Conservation (phyloP, 2,797 vertebrate species). For the Phoeniculus purpureus region DNA sequence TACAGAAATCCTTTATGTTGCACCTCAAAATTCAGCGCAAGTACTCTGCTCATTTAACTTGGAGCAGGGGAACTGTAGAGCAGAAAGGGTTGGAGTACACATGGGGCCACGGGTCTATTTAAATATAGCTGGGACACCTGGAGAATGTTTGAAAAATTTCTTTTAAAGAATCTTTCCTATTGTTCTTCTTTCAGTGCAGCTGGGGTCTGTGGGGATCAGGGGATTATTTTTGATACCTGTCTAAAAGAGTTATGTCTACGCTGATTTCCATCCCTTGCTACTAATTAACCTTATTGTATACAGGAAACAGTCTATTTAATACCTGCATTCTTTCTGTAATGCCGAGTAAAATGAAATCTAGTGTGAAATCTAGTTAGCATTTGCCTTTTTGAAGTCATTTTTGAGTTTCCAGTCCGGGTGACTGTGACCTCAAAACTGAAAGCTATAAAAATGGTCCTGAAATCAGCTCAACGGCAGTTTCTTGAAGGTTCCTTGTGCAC, state of each 20-base stretch:
- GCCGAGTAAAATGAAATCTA: constrained; percentile 83
- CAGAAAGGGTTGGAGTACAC: constrained; percentile 40
- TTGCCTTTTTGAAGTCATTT: constrained; percentile 84
- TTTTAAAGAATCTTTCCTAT: constrained; percentile 79
- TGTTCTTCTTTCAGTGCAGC: constrained; percentile 77
- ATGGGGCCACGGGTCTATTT: constrained; percentile 57
- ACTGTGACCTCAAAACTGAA: constrained; percentile 83
- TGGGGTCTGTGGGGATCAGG: constrained; percentile 77
- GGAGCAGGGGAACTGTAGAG: constrained; percentile 38
- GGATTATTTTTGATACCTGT: constrained; percentile 85
- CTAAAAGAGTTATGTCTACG: constrained; percentile 84
- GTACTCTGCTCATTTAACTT: constrained; percentile 65
- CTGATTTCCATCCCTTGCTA: constrained; percentile 80
- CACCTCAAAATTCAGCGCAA: constrained; percentile 71
- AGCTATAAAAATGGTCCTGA: constrained; percentile 72
- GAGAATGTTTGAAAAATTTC: constrained; percentile 78
- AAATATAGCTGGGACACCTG: constrained; percentile 75
- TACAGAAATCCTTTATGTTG: constrained; percentile 65
- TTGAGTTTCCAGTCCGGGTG: constrained; percentile 80
- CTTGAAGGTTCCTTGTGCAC: constrained; percentile 68
- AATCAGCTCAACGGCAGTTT: constrained; percentile 62
- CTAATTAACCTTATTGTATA: constrained; percentile 85
- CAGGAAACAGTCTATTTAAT: constrained; percentile 82
- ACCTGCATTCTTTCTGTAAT: constrained; percentile 84
- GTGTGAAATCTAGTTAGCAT: constrained; percentile 84